phyloP scores from a whole-genome alignment of 2,888 invertebrate species.

The Pachycephus smyrnensis region DNA sequence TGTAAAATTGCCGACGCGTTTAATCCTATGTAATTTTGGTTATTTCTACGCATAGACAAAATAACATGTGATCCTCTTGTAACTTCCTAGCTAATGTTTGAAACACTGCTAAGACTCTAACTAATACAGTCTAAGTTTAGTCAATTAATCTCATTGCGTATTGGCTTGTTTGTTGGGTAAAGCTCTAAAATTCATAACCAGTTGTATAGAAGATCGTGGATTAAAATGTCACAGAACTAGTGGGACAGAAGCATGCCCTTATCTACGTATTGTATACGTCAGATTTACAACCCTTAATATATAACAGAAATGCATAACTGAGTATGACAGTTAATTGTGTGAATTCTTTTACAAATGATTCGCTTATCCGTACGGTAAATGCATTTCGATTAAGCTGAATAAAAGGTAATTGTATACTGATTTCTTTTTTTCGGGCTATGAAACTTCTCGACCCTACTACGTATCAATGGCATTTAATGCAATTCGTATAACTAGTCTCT shows the following conservation, averaged over 20 bases:
- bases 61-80: slow-evolving; percentile 20
- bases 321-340: not conserved
- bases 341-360: not conserved
- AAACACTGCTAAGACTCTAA: slow-evolving; percentile 17
- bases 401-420: no score
- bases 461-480: slow-evolving; percentile 15
- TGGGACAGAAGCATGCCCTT: not conserved
- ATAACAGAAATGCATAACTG: not conserved
- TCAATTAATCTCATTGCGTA: slow-evolving; percentile 14
- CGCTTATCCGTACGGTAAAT: not conserved
- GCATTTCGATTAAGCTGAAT: no score
- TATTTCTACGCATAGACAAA: slow-evolving; percentile 25
- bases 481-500: not conserved
- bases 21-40: slow-evolving; percentile 9
- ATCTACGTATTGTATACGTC: not conserved
- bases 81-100: slow-evolving; percentile 12
- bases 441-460: not conserved
- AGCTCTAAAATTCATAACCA: not conserved
- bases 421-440: not conserved
- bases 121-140: slow-evolving; percentile 15
- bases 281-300: not conserved
- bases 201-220: not conserved
- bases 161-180: not conserved
- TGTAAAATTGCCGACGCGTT: slow-evolving; percentile 15
- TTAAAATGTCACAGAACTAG: not conserved